Conservation (phyloP, 2,797 vertebrate genomes). For the Diceros bicornis region DNA sequence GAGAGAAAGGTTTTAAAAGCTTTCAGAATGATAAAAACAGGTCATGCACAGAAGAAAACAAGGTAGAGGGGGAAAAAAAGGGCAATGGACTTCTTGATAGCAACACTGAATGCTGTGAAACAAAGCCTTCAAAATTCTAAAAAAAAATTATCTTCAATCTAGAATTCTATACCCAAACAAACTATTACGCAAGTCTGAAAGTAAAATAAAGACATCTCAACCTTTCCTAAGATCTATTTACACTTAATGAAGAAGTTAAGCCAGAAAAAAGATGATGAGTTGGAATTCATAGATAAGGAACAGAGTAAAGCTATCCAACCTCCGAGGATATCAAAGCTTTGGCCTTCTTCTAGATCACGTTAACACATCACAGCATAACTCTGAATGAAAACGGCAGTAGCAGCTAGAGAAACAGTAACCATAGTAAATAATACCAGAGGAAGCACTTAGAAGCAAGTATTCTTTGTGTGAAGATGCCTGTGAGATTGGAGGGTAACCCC, state of each 20-base stretch:
- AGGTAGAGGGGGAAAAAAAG: background rate
- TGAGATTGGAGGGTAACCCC: background rate
- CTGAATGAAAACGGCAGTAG: background rate
- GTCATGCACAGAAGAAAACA: background rate
- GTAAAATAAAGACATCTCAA: background rate
- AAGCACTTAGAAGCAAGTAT: background rate
- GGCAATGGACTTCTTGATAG: background rate
- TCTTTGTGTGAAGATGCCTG: background rate
- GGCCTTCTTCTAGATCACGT: background rate
- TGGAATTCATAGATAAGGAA: background rate
- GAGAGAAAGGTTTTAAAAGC: background rate
- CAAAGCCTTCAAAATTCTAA: background rate
- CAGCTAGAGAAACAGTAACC: background rate
- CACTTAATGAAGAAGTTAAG: background rate
- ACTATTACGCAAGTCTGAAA: conserved; percentile 9
- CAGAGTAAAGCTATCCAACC: background rate
- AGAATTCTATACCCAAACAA: conserved; percentile 56
- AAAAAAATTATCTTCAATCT: conserved; percentile 4
- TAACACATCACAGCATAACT: background rate
- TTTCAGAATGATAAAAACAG: conserved; percentile 13
- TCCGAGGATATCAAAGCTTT: background rate
- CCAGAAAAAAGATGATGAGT: background rate
- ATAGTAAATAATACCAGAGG: background rate
- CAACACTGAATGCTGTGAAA: background rate
- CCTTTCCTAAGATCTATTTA: background rate